Evolutionary conservation across 2,888 invertebrate genomes (phyloP).

Genomic region (Asteroscopus sphinx): DNA sequence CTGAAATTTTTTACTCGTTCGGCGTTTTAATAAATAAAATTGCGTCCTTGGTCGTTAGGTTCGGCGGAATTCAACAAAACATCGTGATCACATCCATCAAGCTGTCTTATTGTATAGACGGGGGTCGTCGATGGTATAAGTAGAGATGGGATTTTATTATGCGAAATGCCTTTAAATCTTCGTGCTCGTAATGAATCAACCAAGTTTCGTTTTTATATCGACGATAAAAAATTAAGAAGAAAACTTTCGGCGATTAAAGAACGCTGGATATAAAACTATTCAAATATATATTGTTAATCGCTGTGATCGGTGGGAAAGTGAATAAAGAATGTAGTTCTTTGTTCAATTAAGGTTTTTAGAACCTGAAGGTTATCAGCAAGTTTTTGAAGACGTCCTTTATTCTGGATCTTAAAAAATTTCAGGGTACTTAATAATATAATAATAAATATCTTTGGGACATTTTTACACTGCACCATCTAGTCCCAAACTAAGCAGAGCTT

Average conservation of each 20-base stretch:
- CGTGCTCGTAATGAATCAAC: conserved; percentile 66
- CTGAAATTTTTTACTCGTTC: conserved; percentile 55
- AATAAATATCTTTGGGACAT: too few relatives aligned
- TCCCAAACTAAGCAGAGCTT: too few relatives aligned
- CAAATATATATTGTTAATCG: conserved; percentile 53
- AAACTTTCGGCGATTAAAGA: conserved; percentile 43
- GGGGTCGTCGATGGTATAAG: conserved; percentile 71
- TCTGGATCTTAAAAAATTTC: too few relatives aligned
- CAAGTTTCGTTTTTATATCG: conserved; percentile 54
- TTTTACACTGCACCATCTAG: too few relatives aligned
- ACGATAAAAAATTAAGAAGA: conserved; percentile 34
- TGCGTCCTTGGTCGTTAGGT: conserved; percentile 71
- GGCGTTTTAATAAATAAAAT: conserved; percentile 71
- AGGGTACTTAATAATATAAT: too few relatives aligned
- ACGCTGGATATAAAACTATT: conserved; percentile 34
- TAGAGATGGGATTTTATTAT: conserved; percentile 72
- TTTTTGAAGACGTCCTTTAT: not conserved
- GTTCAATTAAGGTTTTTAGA: conserved; percentile 9
- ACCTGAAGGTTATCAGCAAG: not conserved
- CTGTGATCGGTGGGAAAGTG: conserved; percentile 14
- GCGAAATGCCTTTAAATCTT: conserved; percentile 73
- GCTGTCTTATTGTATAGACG: conserved; percentile 81
- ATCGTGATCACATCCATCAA: conserved; percentile 83
- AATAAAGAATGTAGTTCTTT: conserved; percentile 2
- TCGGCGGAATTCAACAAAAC: conserved; percentile 74